Evolutionary conservation across 2,113 vertebrate species (phyloP), one percentile per base, ranked within the genome.

Genomic region (Girardinichthys multiradiatus): DNA sequence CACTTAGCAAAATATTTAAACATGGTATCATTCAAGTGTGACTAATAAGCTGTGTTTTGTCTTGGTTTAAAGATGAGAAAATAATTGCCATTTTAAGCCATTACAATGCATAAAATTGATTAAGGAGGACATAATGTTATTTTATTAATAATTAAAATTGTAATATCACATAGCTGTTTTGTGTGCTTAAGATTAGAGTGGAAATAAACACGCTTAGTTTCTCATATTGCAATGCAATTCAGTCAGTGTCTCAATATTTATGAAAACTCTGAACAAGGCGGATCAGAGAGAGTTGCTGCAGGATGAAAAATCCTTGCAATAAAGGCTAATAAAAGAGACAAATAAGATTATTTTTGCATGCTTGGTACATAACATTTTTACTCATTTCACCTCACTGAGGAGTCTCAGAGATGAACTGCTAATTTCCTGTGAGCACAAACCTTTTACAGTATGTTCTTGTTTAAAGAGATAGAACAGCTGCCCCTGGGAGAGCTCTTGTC

Each of bases 381-480:
- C 70, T 86, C 71, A 80, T 79, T 87, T 88, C 86, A 19, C 59
- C 79, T 80, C 62, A 31, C 74, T 82, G 75, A 83, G 80, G 79
- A 85, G 72, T 63, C 64, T 84, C 24, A 57, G 79, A 82, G 81
- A 79, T 66, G 71, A 71, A 54, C 63, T 92, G 89, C 91, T 89
- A 81, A 88, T 85, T 15, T 15, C 15, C 42, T 45, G 42, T 45
- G 42, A 45, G 17, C 42, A 45, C 19, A 17, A 45, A 45, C 42
- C 81, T 85, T 85, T 92, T 88, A 89, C 88, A 57, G 72, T 83
- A 80, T 65, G 68, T 86, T 90, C 74, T 51, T 24, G 58, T 80
- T 77, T 79, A 73, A 84, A 86, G 76, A 79, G 81, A 83, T 70
- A 75, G 82, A 87, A 85, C 82, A 77, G 83, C 81, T 86, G 78